A percentile compares a stretch with the other conserved stretches of the same genome.
Evolutionary conservation across 2,888 invertebrate species (phyloP).

Genomic region (Drosophila birchii): DNA sequence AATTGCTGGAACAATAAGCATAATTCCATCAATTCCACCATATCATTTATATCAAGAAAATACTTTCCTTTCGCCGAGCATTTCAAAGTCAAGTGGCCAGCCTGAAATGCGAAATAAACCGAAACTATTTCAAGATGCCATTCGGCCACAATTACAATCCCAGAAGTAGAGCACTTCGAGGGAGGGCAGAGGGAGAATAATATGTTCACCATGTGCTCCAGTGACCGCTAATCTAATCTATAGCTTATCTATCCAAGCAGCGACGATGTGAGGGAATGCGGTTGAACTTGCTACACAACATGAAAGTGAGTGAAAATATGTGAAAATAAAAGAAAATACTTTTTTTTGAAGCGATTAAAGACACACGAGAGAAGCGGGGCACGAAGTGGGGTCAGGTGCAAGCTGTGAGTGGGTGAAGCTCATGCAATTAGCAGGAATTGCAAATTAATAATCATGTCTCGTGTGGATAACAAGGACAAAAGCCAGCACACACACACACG

Average conservation of each 20-base stretch:
- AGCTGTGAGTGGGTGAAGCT: slow-evolving; percentile 19
- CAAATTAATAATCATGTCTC: slow-evolving; percentile 77
- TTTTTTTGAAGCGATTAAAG: slow-evolving; percentile 25
- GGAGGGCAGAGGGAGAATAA: slow-evolving; percentile 3
- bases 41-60: not conserved
- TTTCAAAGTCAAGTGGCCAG: slow-evolving; percentile 42
- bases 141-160: slow-evolving; percentile 18
- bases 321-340: slow-evolving; percentile 13
- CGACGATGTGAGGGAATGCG: slow-evolving; percentile 58
- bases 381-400: not conserved
- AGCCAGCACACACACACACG: slow-evolving; percentile 35
- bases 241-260: slow-evolving; percentile 60
- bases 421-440: slow-evolving; percentile 79
- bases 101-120: slow-evolving; percentile 5
- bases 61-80: not conserved
- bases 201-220: slow-evolving; percentile 37
- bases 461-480: slow-evolving; percentile 67
- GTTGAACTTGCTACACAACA: slow-evolving; percentile 5
- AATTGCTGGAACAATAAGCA: slow-evolving; percentile 12
- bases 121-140: slow-evolving; percentile 36
- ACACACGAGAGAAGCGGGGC: not conserved
- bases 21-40: not conserved
- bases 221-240: slow-evolving; percentile 68
- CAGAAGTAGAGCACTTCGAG: slow-evolving; percentile 4
- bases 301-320: slow-evolving; percentile 32